These are phyloP conservation scores for Acanthochromis polyacanthus DNA, from an alignment of 2,113 vertebrate genomes.

Conservation along the genomic window DNA sequence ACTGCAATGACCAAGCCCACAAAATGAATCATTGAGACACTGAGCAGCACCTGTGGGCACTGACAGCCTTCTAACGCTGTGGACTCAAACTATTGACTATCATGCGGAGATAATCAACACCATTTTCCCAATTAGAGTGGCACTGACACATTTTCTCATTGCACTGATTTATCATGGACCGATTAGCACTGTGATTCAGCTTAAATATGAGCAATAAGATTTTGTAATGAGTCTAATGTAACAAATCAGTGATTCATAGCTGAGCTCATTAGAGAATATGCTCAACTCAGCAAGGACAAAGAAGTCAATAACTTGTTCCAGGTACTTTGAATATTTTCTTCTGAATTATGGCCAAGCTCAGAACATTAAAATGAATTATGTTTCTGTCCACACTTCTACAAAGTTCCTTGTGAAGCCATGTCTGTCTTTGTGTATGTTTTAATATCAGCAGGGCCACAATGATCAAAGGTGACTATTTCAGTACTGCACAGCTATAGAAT, in stretches of 20 bases:
- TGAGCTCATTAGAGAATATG: constrained; percentile 32
- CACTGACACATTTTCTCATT: constrained; percentile 21
- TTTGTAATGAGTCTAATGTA: constrained; percentile 16
- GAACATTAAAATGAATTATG: constrained; percentile 40
- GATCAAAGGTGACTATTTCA: constrained; percentile 60
- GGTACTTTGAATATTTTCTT: constrained; percentile 25
- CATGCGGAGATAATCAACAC: no score
- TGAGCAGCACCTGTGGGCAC: constrained; percentile 20
- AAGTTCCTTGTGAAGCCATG: constrained; percentile 5
- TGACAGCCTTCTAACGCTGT: constrained; percentile 15
- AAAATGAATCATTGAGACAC: constrained; percentile 59
- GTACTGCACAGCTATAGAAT: constrained; percentile 23
- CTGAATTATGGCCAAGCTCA: constrained; percentile 24
- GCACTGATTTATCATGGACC: constrained; percentile 46
- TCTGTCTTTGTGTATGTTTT: constrained; percentile 33
- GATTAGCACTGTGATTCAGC: background rate
- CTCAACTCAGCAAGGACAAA: background rate
- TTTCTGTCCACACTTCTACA: constrained; percentile 54
- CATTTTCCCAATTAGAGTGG: no score
- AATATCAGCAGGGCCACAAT: constrained; percentile 18
- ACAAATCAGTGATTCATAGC: constrained; percentile 49
- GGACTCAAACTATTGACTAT: constrained; percentile 18
- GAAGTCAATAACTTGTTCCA: background rate
- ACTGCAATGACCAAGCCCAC: background rate
- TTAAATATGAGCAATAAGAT: background rate